Conservation (phyloP, 2,113 vertebrate species). For the Marmota flaviventris region DNA sequence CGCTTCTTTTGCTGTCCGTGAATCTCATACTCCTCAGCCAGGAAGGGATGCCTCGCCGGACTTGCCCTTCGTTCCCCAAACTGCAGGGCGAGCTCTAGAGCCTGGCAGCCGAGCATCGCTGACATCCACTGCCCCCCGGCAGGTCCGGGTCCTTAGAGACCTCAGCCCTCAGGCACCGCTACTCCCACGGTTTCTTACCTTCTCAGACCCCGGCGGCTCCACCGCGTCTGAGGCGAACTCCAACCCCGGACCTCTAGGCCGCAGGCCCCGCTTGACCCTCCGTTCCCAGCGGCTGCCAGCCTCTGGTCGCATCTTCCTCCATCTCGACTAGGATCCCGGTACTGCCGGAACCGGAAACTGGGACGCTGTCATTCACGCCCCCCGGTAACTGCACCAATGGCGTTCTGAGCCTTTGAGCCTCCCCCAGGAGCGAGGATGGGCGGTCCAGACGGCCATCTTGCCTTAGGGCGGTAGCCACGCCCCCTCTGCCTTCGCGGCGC, state of each 20-base stretch:
- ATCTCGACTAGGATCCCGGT: slow-evolving; percentile 69
- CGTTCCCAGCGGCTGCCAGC: not conserved
- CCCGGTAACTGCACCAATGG: slow-evolving; percentile 57
- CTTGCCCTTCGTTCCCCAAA: not conserved
- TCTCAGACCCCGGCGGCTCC: slow-evolving; percentile 25
- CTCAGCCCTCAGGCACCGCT: not conserved
- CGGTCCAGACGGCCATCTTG: not conserved
- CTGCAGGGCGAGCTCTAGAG: not conserved
- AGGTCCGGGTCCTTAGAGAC: not conserved
- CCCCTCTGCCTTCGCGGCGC: fast-evolving
- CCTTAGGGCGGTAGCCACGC: slow-evolving; percentile 24
- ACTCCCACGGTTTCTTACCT: slow-evolving; percentile 41
- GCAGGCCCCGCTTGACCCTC: not conserved
- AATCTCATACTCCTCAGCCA: not conserved
- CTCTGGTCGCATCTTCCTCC: slow-evolving; percentile 80
- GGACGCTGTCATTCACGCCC: slow-evolving; percentile 47
- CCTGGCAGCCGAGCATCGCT: not conserved
- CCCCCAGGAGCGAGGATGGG: not conserved
- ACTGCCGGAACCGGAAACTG: slow-evolving; percentile 81
- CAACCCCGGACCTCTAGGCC: slow-evolving; percentile 60
- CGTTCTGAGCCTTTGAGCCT: not conserved
- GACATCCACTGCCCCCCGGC: slow-evolving; percentile 6
- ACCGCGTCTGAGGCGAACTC: slow-evolving; percentile 38
- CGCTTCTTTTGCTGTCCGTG: not conserved
- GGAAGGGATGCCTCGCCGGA: not conserved